Evolutionary conservation across 2,113 vertebrate genomes (phyloP).

Genomic region (Dendrocopos noguchii): DNA sequence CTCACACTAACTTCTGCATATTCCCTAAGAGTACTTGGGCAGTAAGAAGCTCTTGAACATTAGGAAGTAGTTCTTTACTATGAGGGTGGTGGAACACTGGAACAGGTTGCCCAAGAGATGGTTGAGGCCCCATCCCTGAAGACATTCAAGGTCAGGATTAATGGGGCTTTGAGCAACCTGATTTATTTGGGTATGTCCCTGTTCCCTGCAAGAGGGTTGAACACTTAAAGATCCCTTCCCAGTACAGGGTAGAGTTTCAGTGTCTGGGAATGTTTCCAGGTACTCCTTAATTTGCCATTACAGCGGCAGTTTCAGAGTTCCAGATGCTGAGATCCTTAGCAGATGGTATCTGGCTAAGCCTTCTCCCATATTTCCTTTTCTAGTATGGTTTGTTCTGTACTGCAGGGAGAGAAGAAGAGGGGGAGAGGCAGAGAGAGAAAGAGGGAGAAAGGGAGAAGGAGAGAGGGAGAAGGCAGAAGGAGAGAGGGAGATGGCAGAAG

Average conservation of each 20-base stretch:
- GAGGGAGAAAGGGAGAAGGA: not conserved
- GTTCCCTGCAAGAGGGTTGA: too few species aligned
- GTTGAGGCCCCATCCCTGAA: too few species aligned
- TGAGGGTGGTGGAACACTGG: too few species aligned
- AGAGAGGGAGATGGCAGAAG: not conserved
- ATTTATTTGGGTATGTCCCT: too few species aligned
- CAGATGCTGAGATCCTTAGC: not conserved
- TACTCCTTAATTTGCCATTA: slow-evolving; percentile 5
- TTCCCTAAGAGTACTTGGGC: not conserved
- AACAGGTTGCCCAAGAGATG: too few species aligned
- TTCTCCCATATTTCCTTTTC: not conserved
- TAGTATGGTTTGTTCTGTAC: not conserved
- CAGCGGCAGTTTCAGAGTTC: not conserved
- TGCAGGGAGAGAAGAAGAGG: too few species aligned
- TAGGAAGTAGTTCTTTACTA: too few species aligned
- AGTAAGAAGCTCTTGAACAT: not conserved
- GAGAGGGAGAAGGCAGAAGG: too few species aligned
- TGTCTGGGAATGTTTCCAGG: slow-evolving; percentile 34
- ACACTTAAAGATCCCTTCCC: too few species aligned
- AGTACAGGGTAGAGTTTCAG: not conserved
- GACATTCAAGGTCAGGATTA: too few species aligned
- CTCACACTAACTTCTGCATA: not conserved
- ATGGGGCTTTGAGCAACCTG: too few species aligned
- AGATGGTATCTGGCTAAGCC: not conserved
- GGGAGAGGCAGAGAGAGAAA: too few species aligned